Base-by-base conservation (phyloP, 1,140 invertebrate species). In the Diuraphis noxia region DNA sequence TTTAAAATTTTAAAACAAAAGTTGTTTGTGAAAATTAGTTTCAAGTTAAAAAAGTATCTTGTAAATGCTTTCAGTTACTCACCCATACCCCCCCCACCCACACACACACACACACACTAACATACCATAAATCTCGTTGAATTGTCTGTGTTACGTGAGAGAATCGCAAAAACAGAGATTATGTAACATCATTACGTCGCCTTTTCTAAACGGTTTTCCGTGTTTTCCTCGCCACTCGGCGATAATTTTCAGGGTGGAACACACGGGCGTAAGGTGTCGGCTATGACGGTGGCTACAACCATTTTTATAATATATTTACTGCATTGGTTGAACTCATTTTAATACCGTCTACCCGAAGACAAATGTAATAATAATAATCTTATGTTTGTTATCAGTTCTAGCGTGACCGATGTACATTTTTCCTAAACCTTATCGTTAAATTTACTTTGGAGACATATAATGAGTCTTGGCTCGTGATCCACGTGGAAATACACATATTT, bases 161-260 rank as follows among this genome's bases (percentile, higher is more conserved):
- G n/a, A 77, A 82, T 91, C 72, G 77, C 46, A 38, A 25, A 79
- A 81, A 79, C 72, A 82, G 77, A 91, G 89, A 91, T 91, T 91
- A 91, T 91, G 23, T 91, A 82, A 82, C 88, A n/a, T 46, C 72
- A 82, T 82, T 81, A 91, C 43, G 72, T 52, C 43, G 43, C 41
- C n/a, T 52, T 91, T 91, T 91, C 77, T 91, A 91, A 91, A 91
- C 34, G 89, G 77, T 91, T 91, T 91, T 82, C 36, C 89, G 89
- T 90, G 88, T 90, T 90, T 90, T 79, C 38, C n/a, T 38, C 36
- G 63, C 13, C 46, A 19, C 34, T 87, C 46, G 4, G 8, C 63
- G 41, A 89, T 46, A 77, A 79, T 77, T 77, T 89, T 89, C n/a
- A 2, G 17, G 5, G 36, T 13, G 23, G 7, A 13, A 13, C 6